Conservation (phyloP, 1,140 invertebrate genomes). For the Drosophila sp. region DNA sequence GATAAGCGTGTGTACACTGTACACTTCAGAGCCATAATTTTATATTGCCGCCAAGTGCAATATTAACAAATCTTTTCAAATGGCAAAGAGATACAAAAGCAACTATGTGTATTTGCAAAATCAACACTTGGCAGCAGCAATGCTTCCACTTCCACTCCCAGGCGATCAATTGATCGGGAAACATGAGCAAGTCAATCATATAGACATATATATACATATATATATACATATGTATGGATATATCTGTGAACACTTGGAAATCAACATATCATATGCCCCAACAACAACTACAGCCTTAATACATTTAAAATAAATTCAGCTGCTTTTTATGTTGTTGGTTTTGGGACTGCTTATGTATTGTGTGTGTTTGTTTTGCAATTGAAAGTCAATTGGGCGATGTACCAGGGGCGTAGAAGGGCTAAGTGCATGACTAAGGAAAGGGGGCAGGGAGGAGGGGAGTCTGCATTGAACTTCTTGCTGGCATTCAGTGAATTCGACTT, state of each 20-base stretch:
- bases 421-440: background rate
- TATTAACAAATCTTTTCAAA: slow-evolving; percentile 39
- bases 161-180: slow-evolving; percentile 42
- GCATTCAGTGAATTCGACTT: background rate
- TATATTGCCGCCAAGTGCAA: slow-evolving; percentile 44
- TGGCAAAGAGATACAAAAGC: background rate
- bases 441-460: slow-evolving; percentile 7
- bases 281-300: slow-evolving; percentile 25
- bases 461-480: slow-evolving; percentile 48
- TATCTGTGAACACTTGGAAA: slow-evolving; percentile 36
- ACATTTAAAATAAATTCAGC: slow-evolving; percentile 51
- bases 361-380: slow-evolving; percentile 66
- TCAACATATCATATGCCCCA: slow-evolving; percentile 44
- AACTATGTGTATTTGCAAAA: slow-evolving; percentile 28
- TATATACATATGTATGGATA: slow-evolving; percentile 15
- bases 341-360: slow-evolving; percentile 36
- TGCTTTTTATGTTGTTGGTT: slow-evolving; percentile 23
- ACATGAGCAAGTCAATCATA: slow-evolving; percentile 54
- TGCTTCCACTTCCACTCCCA: slow-evolving; percentile 45
- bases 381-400: slow-evolving; percentile 63
- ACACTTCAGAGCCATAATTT: slow-evolving; percentile 26
- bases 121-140: slow-evolving; percentile 35
- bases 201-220: slow-evolving; percentile 3
- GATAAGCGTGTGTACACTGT: slow-evolving; percentile 24
- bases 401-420: background rate